Conservation (phyloP, 2,797 vertebrate species). For the Muscicapa striata region DNA sequence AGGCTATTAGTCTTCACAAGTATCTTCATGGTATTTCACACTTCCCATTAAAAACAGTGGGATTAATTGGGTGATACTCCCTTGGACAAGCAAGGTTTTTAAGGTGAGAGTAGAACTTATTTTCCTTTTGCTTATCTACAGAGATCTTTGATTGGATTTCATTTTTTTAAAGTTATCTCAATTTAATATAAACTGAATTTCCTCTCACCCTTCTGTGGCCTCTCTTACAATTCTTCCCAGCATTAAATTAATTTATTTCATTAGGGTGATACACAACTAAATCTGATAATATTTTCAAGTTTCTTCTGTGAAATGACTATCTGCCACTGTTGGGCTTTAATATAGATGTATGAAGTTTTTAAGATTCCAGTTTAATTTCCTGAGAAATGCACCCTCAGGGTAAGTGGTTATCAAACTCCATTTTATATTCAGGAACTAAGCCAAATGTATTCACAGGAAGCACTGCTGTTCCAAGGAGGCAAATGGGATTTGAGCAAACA, state of each 20-base stretch:
- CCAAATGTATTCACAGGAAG: neutral
- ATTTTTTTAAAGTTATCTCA: neutral
- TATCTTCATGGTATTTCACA: neutral
- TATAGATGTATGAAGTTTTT: neutral
- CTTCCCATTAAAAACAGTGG: neutral
- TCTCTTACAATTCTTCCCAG: neutral
- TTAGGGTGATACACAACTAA: neutral
- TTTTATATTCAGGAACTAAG: neutral
- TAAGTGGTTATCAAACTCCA: neutral
- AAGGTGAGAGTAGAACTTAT: neutral
- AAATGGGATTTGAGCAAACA: neutral
- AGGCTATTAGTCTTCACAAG: neutral
- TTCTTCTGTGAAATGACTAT: neutral
- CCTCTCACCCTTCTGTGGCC: neutral
- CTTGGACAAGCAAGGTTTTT: neutral
- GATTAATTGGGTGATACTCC: neutral
- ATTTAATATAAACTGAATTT: neutral
- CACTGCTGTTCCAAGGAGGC: neutral
- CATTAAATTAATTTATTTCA: neutral
- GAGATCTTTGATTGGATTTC: neutral
- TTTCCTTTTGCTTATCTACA: neutral
- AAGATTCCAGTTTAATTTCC: neutral
- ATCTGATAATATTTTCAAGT: neutral
- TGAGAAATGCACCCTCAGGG: neutral
- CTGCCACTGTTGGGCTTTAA: neutral